A percentile compares a stretch with the other conserved stretches of the same genome.
Evolutionary conservation across 2,888 invertebrate genomes (phyloP).

Genomic region (Campaea margaritaria): DNA sequence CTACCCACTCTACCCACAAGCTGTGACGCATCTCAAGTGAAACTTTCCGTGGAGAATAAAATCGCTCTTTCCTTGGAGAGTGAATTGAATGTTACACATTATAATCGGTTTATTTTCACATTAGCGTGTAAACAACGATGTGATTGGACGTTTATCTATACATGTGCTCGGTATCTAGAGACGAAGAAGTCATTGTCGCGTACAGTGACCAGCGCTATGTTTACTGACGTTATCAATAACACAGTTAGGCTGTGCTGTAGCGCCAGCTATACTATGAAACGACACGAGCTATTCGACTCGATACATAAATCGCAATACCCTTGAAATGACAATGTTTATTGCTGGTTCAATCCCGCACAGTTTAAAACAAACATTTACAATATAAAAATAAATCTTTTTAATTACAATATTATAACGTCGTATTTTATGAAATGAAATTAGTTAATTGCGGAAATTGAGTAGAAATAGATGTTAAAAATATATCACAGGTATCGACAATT

Average conservation of each 20-base stretch:
- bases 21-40: not conserved
- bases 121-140: constrained; percentile 46
- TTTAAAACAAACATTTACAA: too few species aligned
- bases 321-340: too few species aligned
- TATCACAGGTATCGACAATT: too few species aligned
- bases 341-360: too few species aligned
- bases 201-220: constrained; percentile 68
- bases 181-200: constrained; percentile 77
- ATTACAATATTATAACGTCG: too few species aligned
- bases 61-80: constrained; percentile 19
- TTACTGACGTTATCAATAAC: constrained; percentile 81
- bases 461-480: too few species aligned
- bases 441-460: too few species aligned
- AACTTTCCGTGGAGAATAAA: constrained; percentile 3
- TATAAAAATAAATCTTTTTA: too few species aligned
- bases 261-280: constrained; percentile 44
- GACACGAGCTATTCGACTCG: constrained; percentile 1
- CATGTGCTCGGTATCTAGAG: constrained; percentile 56
- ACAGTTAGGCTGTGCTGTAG: constrained; percentile 45
- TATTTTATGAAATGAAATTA: too few species aligned
- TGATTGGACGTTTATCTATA: constrained; percentile 68
- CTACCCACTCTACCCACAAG: not conserved
- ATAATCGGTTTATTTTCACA: constrained; percentile 25
- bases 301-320: too few species aligned
- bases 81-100: constrained; percentile 14